Evolutionary conservation across 2,113 vertebrate genomes (phyloP).

Genomic region (Globicephala melas): DNA sequence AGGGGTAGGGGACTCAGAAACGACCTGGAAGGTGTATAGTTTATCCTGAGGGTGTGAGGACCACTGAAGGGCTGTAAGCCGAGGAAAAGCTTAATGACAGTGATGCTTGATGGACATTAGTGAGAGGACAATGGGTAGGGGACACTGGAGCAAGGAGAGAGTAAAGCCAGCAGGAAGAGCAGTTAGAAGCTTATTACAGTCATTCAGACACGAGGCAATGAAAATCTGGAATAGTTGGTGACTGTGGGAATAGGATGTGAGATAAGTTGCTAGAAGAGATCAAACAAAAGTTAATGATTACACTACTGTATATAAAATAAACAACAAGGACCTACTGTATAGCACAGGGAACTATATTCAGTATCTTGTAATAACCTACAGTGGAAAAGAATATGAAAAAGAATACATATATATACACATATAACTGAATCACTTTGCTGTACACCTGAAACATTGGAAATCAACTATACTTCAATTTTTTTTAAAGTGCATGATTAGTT

Average conservation of each 20-base stretch:
- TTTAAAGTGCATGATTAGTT: background rate
- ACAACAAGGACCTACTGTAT: background rate
- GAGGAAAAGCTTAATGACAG: background rate
- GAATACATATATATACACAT: background rate
- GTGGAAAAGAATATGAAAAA: background rate
- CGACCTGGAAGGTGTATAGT: background rate
- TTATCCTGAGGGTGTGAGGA: background rate
- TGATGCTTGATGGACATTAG: background rate
- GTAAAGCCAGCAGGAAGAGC: background rate
- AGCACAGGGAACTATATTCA: background rate
- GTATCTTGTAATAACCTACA: background rate
- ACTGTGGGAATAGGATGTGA: background rate
- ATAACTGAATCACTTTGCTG: background rate
- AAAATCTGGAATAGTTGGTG: background rate
- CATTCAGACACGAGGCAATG: background rate
- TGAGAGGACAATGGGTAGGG: background rate
- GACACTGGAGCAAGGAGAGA: background rate
- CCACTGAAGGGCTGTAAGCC: background rate
- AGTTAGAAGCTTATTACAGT: background rate
- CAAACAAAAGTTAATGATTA: background rate
- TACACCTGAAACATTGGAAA: background rate
- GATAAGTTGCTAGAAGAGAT: background rate
- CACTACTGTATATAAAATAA: background rate
- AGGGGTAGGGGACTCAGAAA: background rate
- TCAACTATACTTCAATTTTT: background rate